These are phyloP conservation scores for Dicyrtoma fusca DNA, from an alignment of 2,888 invertebrate genomes.

Conservation along the genomic window DNA sequence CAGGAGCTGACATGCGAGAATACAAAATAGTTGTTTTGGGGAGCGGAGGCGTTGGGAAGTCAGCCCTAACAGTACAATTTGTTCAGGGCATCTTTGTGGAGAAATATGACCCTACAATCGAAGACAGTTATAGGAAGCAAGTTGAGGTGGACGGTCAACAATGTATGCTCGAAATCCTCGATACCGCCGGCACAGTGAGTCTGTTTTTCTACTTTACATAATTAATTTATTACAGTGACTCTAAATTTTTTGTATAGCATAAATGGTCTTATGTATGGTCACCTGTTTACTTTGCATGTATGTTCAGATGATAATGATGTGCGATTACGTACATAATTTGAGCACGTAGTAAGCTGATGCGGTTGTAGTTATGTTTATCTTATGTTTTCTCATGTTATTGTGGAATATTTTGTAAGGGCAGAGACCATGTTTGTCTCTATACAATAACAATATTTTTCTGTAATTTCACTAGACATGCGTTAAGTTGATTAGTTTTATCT, in stretches of 20 bases:
- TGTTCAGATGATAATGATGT: not conserved
- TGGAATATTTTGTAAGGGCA: not conserved
- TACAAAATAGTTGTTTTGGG: conserved; percentile 99
- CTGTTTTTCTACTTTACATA: conserved; percentile 12
- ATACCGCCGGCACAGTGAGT: conserved; percentile 96
- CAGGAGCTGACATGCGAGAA: conserved; percentile 79
- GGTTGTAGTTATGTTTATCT: too few relatives aligned
- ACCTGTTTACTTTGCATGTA: conserved; percentile 15
- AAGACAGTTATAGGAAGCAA: conserved; percentile 99
- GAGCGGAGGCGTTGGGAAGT: conserved; percentile 99
- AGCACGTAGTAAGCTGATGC: too few relatives aligned
- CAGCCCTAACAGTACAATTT: conserved; percentile 95
- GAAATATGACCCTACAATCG: conserved; percentile 99
- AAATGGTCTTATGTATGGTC: not conserved
- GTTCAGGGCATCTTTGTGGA: conserved; percentile 99
- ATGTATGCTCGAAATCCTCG: conserved; percentile 99
- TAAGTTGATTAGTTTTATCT: too few relatives aligned
- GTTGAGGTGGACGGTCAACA: conserved; percentile 99
- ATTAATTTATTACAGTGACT: too few relatives aligned
- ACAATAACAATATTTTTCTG: too few relatives aligned
- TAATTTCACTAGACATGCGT: too few relatives aligned
- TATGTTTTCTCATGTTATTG: too few relatives aligned
- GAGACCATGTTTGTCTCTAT: too few relatives aligned
- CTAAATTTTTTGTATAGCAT: not conserved
- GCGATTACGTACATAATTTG: too few relatives aligned